Base-by-base conservation (phyloP, 1,140 invertebrate species). In the Polypedilum vanderplanki region DNA sequence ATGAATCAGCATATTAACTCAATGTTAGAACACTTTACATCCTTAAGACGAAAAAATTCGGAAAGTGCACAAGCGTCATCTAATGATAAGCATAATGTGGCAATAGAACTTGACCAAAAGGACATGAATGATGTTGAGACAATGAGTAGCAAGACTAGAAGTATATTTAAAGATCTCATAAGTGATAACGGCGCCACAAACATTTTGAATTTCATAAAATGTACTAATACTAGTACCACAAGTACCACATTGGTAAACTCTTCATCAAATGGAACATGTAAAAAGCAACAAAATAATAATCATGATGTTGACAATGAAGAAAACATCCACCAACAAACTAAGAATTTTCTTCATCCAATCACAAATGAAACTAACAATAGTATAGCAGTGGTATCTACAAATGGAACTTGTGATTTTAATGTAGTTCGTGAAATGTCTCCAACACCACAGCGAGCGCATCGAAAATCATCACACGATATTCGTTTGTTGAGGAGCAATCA, bases 371-470 rank as follows among this genome's bases (percentile, higher is more conserved):
- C 20, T 12, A 22, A 22, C 15, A 70, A 70, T 7, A 70, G 65
- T 12, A 70, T 70, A 20, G 8, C 46, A 15, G 8, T n/a, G n/a
- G n/a, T n/a, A n/a, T n/a, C n/a, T 57, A 2, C 46, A 17, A 70
- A 70, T 70, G 17, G 17, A 20, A 70, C 7, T 70, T n/a, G 65
- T 70, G 65, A 70, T 20, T 70, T 70, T 3, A 18, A 18, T 75
- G 70, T 33, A 7, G 24, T 7, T 40, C 79, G 81, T 57, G 81
- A 82, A 78, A 79, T 82, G 41, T 82, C 81, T 10, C 81, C 81
- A 5, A 79, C 81, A 65, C 80, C 81, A n/a, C 81, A 80, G 76
- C 80, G 81, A 78, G 78, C 79, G 75, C 80, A 80, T 76, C 77
- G 80, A 74, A 82, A 81, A 79, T 78, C 81, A 77, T 81, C 81